Evolutionary conservation across 2,888 invertebrate species (phyloP).

Genomic region (Thymelicus lineola): DNA sequence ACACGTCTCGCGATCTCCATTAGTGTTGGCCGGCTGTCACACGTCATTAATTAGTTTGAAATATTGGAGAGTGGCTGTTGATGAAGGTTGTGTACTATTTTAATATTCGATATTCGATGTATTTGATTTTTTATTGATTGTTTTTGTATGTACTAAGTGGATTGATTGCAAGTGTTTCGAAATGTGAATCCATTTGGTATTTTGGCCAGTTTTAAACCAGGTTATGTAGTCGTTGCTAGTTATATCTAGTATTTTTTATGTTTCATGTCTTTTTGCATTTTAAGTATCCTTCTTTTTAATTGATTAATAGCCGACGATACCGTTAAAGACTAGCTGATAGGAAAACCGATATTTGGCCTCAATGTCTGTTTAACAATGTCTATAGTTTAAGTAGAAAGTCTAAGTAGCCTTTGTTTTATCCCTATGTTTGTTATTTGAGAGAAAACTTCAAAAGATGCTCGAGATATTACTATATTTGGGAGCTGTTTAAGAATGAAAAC

Average conservation of each 20-base stretch:
- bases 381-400: no score
- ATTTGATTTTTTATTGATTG: neutral
- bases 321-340: neutral
- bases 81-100: conserved; percentile 6
- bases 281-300: neutral
- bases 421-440: no score
- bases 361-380: no score
- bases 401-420: no score
- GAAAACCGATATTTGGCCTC: no score
- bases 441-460: no score
- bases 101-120: neutral
- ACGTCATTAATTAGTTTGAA: conserved; percentile 18
- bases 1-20: conserved; percentile 25
- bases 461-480: no score
- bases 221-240: neutral
- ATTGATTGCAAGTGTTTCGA: neutral
- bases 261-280: no score
- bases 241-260: no score
- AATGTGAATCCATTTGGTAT: neutral
- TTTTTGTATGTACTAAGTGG: neutral
- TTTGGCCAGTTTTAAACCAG: neutral
- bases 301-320: neutral
- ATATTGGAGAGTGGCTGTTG: conserved; percentile 4
- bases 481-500: no score
- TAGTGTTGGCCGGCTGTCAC: conserved; percentile 8